Evolutionary conservation across 2,113 vertebrate species (phyloP).

Genomic region (Raja brachyura): DNA sequence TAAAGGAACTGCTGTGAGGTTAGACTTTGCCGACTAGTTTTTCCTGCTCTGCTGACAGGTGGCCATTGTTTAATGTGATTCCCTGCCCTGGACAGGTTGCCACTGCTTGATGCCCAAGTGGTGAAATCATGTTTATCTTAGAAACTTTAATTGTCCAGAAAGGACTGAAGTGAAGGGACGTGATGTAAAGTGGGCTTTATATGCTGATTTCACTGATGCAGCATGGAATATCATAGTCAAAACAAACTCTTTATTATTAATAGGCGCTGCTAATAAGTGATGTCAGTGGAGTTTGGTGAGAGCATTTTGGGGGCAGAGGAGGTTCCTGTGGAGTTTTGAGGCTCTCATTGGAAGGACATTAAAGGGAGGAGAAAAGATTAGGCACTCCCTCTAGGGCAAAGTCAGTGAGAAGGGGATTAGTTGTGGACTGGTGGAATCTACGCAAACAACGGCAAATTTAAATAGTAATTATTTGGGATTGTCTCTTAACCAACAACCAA

Average conservation of each 20-base stretch:
- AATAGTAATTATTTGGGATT: no score
- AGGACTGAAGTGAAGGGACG: background rate
- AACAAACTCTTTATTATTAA: background rate
- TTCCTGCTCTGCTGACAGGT: conserved; percentile 14
- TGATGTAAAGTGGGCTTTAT: background rate
- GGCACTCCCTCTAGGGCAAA: no score
- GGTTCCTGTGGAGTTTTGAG: no score
- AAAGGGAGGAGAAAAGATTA: no score
- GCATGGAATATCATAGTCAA: background rate
- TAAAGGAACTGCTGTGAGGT: conserved; percentile 11
- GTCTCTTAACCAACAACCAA: no score
- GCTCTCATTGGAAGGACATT: no score
- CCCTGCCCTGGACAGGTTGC: background rate
- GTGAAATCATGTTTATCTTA: background rate
- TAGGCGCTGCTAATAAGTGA: background rate
- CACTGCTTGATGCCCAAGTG: background rate
- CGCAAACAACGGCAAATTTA: no score
- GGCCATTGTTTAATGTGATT: background rate
- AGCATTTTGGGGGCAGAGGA: no score
- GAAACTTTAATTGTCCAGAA: background rate
- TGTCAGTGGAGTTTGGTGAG: no score
- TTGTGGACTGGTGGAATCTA: no score
- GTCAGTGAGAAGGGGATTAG: no score
- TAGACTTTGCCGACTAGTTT: background rate
- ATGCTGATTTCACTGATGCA: background rate